Conservation (phyloP, 1,140 invertebrate species). For the Bombus confusus region DNA sequence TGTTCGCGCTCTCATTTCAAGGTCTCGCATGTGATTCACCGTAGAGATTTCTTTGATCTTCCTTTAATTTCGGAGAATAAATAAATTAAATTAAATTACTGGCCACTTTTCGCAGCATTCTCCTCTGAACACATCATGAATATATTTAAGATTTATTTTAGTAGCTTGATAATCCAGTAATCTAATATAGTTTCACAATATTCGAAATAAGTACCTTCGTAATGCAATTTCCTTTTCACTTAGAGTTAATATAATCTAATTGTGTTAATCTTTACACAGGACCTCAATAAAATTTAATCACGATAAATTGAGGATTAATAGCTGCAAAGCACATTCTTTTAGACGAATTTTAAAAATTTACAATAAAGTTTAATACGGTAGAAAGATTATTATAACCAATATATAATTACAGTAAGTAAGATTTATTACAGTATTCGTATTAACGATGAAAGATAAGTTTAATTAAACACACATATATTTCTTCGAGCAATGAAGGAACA, state of each 20-base stretch:
- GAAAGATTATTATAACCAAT: background rate
- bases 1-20: constrained; percentile 27
- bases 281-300: background rate
- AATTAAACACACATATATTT: too few species aligned
- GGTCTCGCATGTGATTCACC: constrained; percentile 1
- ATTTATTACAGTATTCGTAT: background rate
- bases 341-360: background rate
- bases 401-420: background rate
- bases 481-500: background rate
- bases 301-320: background rate
- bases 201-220: background rate
- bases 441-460: too few species aligned
- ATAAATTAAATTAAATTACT: constrained; percentile 31
- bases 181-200: background rate
- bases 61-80: background rate
- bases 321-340: background rate
- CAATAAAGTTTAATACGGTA: background rate
- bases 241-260: background rate
- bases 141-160: background rate
- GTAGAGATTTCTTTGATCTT: constrained; percentile 10
- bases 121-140: too few species aligned
- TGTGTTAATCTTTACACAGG: background rate
- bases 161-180: background rate
- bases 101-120: background rate
- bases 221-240: background rate